Conservation (phyloP, 2,888 invertebrate species). For the Scaptomyza flava region DNA sequence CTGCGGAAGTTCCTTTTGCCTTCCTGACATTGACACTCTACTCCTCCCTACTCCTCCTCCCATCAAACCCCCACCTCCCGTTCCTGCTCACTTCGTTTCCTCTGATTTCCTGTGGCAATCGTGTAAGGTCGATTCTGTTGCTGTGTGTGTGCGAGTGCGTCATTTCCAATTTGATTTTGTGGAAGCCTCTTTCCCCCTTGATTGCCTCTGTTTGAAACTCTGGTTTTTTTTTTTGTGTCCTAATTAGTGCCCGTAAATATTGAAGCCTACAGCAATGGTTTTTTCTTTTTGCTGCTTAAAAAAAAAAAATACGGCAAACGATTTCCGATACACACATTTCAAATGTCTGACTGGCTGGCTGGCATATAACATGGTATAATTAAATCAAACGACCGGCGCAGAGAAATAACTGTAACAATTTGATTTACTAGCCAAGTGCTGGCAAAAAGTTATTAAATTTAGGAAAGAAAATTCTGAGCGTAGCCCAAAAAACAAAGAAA, state of each 20-base stretch:
- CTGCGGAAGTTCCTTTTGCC: conserved; percentile 31
- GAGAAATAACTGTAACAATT: conserved; percentile 54
- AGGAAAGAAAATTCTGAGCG: conserved; percentile 53
- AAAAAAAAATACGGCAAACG: conserved; percentile 25
- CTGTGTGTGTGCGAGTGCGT: conserved; percentile 9
- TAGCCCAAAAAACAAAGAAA: conserved; percentile 38
- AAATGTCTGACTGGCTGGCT: conserved; percentile 28
- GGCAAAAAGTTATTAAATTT: conserved; percentile 72
- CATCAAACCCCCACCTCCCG: background rate
- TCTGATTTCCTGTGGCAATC: conserved; percentile 44
- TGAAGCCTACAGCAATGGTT: background rate
- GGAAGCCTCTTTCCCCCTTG: background rate
- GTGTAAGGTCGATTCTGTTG: conserved; percentile 30
- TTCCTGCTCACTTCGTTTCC: conserved; percentile 6
- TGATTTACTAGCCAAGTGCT: conserved; percentile 65
- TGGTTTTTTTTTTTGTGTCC: conserved; percentile 11
- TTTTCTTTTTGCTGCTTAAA: conserved; percentile 6
- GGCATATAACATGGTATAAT: conserved; percentile 39
- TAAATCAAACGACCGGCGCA: conserved; percentile 59
- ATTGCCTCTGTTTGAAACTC: background rate
- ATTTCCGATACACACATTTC: conserved; percentile 52
- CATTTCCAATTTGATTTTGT: conserved; percentile 49
- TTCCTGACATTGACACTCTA: background rate
- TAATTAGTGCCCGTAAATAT: conserved; percentile 53
- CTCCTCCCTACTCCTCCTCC: background rate